A percentile compares a stretch with the other conserved stretches of the same genome.
These are phyloP conservation scores for Marisa cornuarietis DNA, from an alignment of 1,140 invertebrate species.

Conservation along the genomic window DNA sequence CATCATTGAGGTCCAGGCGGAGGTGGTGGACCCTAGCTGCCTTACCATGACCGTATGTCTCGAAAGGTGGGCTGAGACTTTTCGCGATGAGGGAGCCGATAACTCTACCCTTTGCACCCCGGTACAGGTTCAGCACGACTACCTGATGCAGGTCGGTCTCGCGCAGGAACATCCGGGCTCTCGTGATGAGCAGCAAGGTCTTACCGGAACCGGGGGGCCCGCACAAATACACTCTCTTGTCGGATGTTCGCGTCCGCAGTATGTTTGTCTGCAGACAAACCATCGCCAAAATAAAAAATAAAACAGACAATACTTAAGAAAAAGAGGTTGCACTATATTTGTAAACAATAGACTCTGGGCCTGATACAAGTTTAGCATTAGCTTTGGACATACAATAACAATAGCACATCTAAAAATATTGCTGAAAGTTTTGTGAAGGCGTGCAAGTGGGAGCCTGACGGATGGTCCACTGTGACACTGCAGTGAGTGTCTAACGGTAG, in stretches of 20 bases:
- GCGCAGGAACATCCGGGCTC: neutral
- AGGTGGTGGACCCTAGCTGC: neutral
- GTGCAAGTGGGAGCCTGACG: too few species aligned
- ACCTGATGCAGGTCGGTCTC: neutral
- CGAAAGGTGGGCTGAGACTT: too few species aligned
- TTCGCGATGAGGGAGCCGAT: neutral
- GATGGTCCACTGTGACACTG: too few species aligned
- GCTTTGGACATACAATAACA: neutral
- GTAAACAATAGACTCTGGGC: neutral
- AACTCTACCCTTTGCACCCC: neutral
- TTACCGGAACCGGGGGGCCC: constrained; percentile 11
- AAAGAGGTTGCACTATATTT: neutral
- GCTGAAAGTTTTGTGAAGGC: too few species aligned
- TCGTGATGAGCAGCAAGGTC: neutral
- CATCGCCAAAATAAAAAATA: too few species aligned
- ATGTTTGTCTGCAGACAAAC: neutral
- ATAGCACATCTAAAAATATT: neutral
- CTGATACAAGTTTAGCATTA: neutral
- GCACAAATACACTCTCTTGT: neutral
- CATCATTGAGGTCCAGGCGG: neutral
- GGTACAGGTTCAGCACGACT: constrained; percentile 9
- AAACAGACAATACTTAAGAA: neutral
- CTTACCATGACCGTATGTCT: neutral
- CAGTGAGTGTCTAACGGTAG: too few species aligned
- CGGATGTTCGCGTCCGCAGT: neutral